These are phyloP conservation scores for Sebastolobus altivelis DNA, from an alignment of 2,797 vertebrate species.

Conservation along the genomic window DNA sequence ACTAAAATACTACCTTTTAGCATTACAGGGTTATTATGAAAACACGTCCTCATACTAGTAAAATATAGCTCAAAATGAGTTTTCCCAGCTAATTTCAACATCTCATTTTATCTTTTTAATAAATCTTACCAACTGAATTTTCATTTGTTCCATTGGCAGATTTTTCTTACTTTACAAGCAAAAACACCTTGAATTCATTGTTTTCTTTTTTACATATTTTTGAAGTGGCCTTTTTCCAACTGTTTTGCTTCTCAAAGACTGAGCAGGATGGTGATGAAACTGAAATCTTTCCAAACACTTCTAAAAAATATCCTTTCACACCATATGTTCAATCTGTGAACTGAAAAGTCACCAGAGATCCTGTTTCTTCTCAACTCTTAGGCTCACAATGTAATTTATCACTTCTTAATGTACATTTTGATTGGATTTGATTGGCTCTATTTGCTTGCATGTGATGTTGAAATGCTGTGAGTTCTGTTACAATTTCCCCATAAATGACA, in stretches of 20 bases:
- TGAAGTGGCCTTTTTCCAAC: no score
- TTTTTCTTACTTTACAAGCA: no score
- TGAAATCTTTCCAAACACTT: neutral
- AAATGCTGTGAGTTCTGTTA: neutral
- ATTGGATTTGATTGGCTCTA: constrained; percentile 1
- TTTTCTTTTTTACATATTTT: no score
- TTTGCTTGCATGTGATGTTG: neutral
- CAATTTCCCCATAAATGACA: neutral
- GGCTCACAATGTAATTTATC: neutral
- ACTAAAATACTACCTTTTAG: no score
- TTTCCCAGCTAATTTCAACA: no score
- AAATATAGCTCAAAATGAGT: no score
- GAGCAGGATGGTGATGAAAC: neutral
- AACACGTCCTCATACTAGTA: no score
- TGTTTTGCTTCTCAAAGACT: neutral
- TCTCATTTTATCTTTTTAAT: no score
- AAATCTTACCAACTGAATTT: no score
- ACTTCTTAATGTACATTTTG: neutral
- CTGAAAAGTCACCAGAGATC: neutral
- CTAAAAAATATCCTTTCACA: neutral
- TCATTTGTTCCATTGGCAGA: no score
- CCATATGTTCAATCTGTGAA: neutral
- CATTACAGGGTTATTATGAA: no score
- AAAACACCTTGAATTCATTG: no score
- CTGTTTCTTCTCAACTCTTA: neutral